These are phyloP conservation scores for Apis laboriosa DNA, from an alignment of 1,140 invertebrate genomes.

Conservation along the genomic window DNA sequence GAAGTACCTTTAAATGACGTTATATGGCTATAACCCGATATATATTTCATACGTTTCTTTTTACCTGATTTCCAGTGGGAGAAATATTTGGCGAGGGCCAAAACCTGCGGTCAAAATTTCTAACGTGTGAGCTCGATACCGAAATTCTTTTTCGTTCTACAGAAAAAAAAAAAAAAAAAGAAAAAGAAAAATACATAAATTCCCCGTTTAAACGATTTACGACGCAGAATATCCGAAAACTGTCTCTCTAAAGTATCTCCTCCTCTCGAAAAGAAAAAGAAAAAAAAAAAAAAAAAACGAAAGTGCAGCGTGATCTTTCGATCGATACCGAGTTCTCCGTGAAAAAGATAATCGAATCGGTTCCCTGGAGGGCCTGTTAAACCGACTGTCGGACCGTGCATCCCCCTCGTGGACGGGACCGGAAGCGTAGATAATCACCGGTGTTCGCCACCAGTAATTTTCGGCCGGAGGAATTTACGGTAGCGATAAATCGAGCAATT, in stretches of 20 bases:
- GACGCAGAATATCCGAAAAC: too few relatives aligned
- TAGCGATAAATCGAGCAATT: conserved; percentile 64
- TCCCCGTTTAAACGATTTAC: too few relatives aligned
- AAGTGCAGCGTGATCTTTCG: background rate
- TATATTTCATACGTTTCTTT: background rate
- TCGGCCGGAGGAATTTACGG: conserved; percentile 41
- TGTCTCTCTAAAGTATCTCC: too few relatives aligned
- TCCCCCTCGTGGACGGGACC: conserved; percentile 5
- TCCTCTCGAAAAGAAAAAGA: background rate
- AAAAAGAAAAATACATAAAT: too few relatives aligned
- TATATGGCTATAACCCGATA: background rate
- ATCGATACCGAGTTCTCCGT: background rate
- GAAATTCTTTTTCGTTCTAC: too few relatives aligned
- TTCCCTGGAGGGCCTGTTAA: conserved; percentile 16
- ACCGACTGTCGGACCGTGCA: conserved; percentile 18
- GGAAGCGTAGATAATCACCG: conserved; percentile 14
- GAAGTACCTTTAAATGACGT: background rate
- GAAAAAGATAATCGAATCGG: conserved; percentile 12
- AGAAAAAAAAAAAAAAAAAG: too few relatives aligned
- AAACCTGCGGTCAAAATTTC: background rate
- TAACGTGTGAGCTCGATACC: too few relatives aligned
- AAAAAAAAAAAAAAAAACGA: background rate
- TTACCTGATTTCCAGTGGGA: background rate
- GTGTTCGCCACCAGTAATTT: conserved; percentile 30
- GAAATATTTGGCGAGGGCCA: background rate